phyloP scores from a whole-genome alignment of 2,797 vertebrate species.

The Rhynchonycteris naso region DNA sequence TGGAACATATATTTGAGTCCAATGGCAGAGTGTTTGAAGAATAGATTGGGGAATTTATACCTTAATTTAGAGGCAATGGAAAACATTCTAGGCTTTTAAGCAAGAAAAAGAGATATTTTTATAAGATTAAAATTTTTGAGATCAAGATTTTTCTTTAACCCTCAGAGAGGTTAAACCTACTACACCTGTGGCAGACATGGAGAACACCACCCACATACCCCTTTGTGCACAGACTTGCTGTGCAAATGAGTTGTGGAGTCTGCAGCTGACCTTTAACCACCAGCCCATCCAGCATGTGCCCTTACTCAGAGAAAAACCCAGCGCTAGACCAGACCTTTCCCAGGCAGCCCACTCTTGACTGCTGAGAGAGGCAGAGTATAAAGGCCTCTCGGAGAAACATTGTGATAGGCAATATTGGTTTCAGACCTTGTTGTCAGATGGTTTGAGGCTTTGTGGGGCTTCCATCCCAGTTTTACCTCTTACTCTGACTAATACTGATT shows the following conservation, averaged over 20 bases:
- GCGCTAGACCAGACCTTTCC: not conserved
- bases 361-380: not conserved
- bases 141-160: not conserved
- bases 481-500: not conserved
- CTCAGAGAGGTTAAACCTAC: not conserved
- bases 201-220: not conserved
- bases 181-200: not conserved
- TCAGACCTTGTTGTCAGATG: not conserved
- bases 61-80: not conserved
- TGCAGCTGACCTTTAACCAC: not conserved
- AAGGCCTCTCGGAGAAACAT: not conserved
- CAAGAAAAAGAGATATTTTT: not conserved
- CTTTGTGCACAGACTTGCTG: not conserved
- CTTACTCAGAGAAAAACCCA: not conserved
- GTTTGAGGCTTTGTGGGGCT: not conserved
- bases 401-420: not conserved
- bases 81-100: not conserved
- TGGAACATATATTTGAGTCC: not conserved
- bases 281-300: not conserved
- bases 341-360: not conserved
- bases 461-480: not conserved
- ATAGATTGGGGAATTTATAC: not conserved
- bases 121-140: not conserved
- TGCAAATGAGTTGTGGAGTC: not conserved
- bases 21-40: not conserved